Conservation (phyloP, 2,888 invertebrate genomes). For the Lycophotia porphyrea region DNA sequence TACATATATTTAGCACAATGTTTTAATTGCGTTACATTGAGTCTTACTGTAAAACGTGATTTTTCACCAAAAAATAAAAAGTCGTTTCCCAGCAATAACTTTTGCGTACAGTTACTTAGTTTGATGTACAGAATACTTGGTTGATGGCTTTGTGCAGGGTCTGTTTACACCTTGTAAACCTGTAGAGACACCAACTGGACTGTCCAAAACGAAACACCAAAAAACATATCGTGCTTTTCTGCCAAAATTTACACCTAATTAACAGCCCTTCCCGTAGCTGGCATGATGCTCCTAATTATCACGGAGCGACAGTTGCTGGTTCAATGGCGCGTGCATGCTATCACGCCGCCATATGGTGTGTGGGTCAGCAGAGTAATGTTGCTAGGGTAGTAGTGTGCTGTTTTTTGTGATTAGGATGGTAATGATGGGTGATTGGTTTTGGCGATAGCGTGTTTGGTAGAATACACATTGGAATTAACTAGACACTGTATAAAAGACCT, state of each 20-base stretch:
- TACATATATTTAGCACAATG: too few relatives aligned
- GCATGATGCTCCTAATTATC: conserved; percentile 52
- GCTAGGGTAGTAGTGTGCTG: conserved; percentile 27
- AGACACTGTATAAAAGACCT: neutral
- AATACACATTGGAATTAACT: neutral
- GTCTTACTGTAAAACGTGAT: too few relatives aligned
- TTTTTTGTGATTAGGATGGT: conserved; percentile 27
- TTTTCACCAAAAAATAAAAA: too few relatives aligned
- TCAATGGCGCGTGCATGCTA: conserved; percentile 59
- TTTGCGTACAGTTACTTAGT: too few relatives aligned
- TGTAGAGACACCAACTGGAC: neutral
- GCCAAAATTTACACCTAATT: conserved; percentile 50
- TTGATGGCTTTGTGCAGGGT: too few relatives aligned
- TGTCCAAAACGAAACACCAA: neutral
- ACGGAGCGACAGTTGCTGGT: conserved; percentile 59
- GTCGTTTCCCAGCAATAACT: too few relatives aligned
- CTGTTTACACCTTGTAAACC: too few relatives aligned
- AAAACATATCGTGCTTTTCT: neutral
- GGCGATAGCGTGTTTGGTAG: neutral
- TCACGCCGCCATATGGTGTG: conserved; percentile 61
- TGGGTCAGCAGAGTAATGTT: conserved; percentile 34
- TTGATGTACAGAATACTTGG: too few relatives aligned
- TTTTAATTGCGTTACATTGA: too few relatives aligned
- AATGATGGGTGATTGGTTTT: conserved; percentile 29
- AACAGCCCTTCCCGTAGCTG: conserved; percentile 29